phyloP scores from a whole-genome alignment of 2,888 invertebrate species.

The Bellardia bayeri region DNA sequence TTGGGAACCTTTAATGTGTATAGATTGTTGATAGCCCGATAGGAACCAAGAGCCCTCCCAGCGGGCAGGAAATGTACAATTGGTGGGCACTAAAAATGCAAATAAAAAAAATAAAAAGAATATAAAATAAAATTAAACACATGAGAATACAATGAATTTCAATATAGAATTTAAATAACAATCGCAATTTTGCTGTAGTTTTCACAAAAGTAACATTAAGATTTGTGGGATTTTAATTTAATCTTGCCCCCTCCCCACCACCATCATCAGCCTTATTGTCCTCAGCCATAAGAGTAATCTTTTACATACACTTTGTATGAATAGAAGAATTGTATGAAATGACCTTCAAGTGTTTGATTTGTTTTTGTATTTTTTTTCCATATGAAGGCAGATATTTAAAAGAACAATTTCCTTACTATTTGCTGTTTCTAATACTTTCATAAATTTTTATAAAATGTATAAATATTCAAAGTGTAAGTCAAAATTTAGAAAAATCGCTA shows the following conservation, averaged over 20 bases:
- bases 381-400: neutral
- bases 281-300: constrained; percentile 3
- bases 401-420: neutral
- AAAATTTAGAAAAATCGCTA: no score
- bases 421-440: no score
- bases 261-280: neutral
- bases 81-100: constrained; percentile 84
- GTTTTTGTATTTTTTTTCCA: neutral
- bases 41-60: constrained; percentile 97
- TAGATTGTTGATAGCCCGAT: constrained; percentile 93
- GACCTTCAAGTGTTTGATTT: constrained; percentile 47
- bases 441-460: no score
- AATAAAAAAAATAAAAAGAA: constrained; percentile 15
- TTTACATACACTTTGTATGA: neutral
- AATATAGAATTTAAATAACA: constrained; percentile 47
- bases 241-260: constrained; percentile 32
- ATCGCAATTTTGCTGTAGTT: constrained; percentile 34
- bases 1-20: constrained; percentile 91
- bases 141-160: constrained; percentile 1
- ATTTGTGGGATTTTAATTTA: constrained; percentile 72
- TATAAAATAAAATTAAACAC: constrained; percentile 15
- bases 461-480: no score
- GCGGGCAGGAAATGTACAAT: constrained; percentile 91
- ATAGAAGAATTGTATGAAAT: constrained; percentile 19
- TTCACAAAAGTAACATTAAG: constrained; percentile 57